phyloP scores from a whole-genome alignment of 2,888 invertebrate species.

The Schrankia costaestrigalis region DNA sequence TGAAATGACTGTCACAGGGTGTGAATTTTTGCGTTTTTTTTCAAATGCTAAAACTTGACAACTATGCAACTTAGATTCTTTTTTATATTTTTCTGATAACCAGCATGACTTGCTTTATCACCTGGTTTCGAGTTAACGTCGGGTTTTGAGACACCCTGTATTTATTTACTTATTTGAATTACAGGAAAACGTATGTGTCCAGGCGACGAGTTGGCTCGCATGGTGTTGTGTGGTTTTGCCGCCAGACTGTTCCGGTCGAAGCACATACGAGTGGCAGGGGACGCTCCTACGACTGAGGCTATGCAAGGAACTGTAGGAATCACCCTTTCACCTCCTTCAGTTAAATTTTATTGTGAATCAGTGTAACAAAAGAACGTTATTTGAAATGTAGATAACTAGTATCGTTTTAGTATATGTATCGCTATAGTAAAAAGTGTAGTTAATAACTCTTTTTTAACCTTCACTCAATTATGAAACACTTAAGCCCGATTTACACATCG shows the following conservation, averaged over 20 bases:
- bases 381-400: too few relatives aligned
- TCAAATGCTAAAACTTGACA: too few relatives aligned
- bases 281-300: conserved; percentile 61
- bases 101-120: too few relatives aligned
- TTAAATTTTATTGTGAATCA: conserved; percentile 52
- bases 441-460: too few relatives aligned
- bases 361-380: conserved; percentile 23
- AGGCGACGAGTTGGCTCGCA: conserved; percentile 90
- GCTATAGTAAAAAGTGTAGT: neutral
- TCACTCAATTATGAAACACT: too few relatives aligned
- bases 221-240: conserved; percentile 83
- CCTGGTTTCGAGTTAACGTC: too few relatives aligned
- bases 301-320: conserved; percentile 87
- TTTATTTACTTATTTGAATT: conserved; percentile 16
- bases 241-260: conserved; percentile 85
- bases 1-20: too few relatives aligned
- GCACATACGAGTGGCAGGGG: conserved; percentile 79
- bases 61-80: too few relatives aligned
- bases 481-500: too few relatives aligned
- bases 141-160: neutral
- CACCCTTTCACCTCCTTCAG: conserved; percentile 84
- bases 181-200: conserved; percentile 91
- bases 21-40: too few relatives aligned
- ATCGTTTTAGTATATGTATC: neutral
- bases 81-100: too few relatives aligned